Evolutionary conservation across 2,888 invertebrate species (phyloP).

Genomic region (Artemia sinica): DNA sequence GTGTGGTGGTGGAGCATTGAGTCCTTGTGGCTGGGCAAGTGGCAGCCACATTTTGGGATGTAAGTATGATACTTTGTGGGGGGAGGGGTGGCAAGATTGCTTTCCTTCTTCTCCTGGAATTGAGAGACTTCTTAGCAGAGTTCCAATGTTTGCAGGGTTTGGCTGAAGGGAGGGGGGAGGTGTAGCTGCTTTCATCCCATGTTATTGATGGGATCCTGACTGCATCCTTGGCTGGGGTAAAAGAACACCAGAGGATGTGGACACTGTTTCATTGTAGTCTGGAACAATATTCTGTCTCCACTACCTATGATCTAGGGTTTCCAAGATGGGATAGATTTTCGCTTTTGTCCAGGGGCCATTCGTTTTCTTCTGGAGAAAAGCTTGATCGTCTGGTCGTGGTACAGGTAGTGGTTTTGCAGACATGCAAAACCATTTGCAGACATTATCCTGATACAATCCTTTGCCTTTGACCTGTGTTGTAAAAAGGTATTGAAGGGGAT

Average conservation of each 20-base stretch:
- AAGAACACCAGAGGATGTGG: too few species aligned
- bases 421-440: too few species aligned
- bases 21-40: too few species aligned
- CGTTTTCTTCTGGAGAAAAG: background rate
- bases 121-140: background rate
- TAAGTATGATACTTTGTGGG: background rate
- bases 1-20: background rate
- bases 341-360: constrained; percentile 5
- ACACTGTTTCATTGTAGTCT: too few species aligned
- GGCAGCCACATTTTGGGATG: too few species aligned
- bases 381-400: background rate
- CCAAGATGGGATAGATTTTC: background rate
- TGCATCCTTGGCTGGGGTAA: too few species aligned
- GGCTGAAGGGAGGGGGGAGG: background rate
- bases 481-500: too few species aligned
- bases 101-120: background rate
- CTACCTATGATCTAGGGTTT: too few species aligned
- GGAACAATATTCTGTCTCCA: too few species aligned
- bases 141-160: background rate
- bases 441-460: too few species aligned
- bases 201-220: too few species aligned
- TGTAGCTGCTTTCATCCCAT: background rate
- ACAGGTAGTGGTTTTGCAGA: background rate
- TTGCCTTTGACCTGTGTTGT: too few species aligned
- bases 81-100: background rate